Evolutionary conservation across 2,113 vertebrate species (phyloP).

Genomic region (Rhineura floridana): DNA sequence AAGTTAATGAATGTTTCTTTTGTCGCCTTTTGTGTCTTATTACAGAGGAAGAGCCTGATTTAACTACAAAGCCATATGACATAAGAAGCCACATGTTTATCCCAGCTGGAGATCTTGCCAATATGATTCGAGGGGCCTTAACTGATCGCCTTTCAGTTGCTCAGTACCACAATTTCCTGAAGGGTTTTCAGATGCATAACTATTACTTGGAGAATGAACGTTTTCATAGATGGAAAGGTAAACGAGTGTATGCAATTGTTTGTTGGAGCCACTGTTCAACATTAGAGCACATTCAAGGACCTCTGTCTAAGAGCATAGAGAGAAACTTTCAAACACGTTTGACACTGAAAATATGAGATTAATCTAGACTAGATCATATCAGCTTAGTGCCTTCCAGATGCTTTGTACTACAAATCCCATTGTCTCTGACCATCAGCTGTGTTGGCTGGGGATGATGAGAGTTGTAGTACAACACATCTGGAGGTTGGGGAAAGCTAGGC

Average conservation of each 20-base stretch:
- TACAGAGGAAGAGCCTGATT: slow-evolving; percentile 73
- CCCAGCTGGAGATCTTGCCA: slow-evolving; percentile 66
- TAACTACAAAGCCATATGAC: slow-evolving; percentile 74
- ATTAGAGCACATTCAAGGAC: neutral
- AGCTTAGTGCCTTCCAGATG: too few species aligned
- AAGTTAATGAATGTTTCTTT: neutral
- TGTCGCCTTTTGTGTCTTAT: neutral
- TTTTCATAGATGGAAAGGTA: slow-evolving; percentile 78
- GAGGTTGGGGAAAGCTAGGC: too few species aligned
- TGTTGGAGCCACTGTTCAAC: neutral
- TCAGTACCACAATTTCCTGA: slow-evolving; percentile 76
- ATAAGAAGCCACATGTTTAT: slow-evolving; percentile 74
- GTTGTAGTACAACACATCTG: too few species aligned
- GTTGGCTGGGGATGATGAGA: too few species aligned
- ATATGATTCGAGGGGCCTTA: slow-evolving; percentile 66
- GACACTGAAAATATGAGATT: neutral
- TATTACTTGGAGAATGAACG: slow-evolving; percentile 65
- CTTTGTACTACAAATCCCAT: too few species aligned
- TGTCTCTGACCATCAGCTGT: too few species aligned
- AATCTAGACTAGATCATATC: too few species aligned
- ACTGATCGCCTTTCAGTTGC: slow-evolving; percentile 68
- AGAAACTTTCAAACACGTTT: neutral
- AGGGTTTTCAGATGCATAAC: slow-evolving; percentile 78
- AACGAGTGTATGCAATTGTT: neutral
- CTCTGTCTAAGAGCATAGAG: neutral